Percentiles rank a stretch among this genome's conserved stretches.
Evolutionary conservation across 2,888 invertebrate species (phyloP).

Genomic region (Mayetiola destructor): DNA sequence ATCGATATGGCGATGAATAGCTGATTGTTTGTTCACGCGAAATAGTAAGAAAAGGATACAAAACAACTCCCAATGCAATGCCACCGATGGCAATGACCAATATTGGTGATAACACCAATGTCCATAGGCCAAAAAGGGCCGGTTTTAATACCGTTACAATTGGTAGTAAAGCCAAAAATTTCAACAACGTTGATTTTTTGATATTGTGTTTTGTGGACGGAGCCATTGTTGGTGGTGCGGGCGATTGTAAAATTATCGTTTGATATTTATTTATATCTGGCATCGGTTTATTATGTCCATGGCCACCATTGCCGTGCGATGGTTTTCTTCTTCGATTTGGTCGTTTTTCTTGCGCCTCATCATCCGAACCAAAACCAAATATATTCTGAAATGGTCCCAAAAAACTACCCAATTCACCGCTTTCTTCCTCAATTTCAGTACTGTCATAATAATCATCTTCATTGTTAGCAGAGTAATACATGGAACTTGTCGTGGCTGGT

Average conservation of each 20-base stretch:
- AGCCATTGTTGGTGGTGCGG: background rate
- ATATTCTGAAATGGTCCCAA: background rate
- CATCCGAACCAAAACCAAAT: background rate
- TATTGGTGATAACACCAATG: conserved; percentile 47
- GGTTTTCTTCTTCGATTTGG: background rate
- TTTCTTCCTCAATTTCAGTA: background rate
- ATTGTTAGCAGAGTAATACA: too few relatives aligned
- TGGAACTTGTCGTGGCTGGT: background rate
- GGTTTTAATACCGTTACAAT: conserved; percentile 44
- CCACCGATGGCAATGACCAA: conserved; percentile 46
- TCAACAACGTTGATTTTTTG: conserved; percentile 19
- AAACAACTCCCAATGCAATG: conserved; percentile 44
- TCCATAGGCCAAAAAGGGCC: conserved; percentile 42
- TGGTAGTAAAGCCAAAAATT: conserved; percentile 27
- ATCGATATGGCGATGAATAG: background rate
- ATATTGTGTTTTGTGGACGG: background rate
- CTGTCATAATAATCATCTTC: background rate
- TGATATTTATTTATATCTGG: background rate
- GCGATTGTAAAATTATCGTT: conserved; percentile 6
- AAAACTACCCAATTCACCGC: background rate
- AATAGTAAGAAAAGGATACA: conserved; percentile 51
- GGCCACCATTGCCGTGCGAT: background rate
- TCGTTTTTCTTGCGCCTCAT: background rate
- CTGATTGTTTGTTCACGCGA: conserved; percentile 18
- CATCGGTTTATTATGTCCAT: too few relatives aligned